These are phyloP conservation scores for Carcina quercana DNA, from an alignment of 2,888 invertebrate genomes.

Conservation along the genomic window DNA sequence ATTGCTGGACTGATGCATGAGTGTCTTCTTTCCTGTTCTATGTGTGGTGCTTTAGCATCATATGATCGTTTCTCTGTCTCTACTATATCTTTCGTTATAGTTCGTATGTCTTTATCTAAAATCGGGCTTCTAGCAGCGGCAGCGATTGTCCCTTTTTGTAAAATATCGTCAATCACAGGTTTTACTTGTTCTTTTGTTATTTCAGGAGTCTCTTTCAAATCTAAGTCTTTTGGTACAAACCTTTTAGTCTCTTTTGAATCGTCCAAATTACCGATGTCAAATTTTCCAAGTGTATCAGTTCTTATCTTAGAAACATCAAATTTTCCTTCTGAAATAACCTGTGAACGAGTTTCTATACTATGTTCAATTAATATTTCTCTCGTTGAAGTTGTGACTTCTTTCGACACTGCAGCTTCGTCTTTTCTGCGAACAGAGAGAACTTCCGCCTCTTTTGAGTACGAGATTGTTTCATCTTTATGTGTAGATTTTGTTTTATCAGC, in stretches of 20 bases:
- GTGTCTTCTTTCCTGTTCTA: constrained; percentile 63
- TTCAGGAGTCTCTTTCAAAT: constrained; percentile 38
- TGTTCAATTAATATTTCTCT: constrained; percentile 27
- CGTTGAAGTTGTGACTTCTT: constrained; percentile 24
- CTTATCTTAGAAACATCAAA: constrained; percentile 60
- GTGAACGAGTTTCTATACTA: constrained; percentile 22
- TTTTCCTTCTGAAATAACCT: constrained; percentile 32
- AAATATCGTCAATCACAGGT: constrained; percentile 59
- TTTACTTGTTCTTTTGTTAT: constrained; percentile 61
- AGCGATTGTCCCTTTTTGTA: constrained; percentile 54
- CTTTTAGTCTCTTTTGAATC: constrained; percentile 33
- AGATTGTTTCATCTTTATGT: constrained; percentile 13
- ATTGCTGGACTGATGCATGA: constrained; percentile 66
- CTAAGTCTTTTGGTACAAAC: constrained; percentile 36
- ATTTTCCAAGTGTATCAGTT: constrained; percentile 55
- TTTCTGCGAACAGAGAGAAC: constrained; percentile 27
- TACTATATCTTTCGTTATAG: constrained; percentile 46
- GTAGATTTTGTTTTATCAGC: constrained; percentile 7
- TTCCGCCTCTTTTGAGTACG: constrained; percentile 33
- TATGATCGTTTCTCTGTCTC: constrained; percentile 61
- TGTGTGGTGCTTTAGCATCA: constrained; percentile 61
- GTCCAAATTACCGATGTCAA: constrained; percentile 37
- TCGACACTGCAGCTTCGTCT: constrained; percentile 24
- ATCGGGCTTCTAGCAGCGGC: constrained; percentile 51
- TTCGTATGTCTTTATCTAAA: constrained; percentile 55